A percentile compares a stretch with the other conserved stretches of the same genome.
Conservation (phyloP, 1,140 invertebrate genomes). For the Brachystomella parvula region DNA sequence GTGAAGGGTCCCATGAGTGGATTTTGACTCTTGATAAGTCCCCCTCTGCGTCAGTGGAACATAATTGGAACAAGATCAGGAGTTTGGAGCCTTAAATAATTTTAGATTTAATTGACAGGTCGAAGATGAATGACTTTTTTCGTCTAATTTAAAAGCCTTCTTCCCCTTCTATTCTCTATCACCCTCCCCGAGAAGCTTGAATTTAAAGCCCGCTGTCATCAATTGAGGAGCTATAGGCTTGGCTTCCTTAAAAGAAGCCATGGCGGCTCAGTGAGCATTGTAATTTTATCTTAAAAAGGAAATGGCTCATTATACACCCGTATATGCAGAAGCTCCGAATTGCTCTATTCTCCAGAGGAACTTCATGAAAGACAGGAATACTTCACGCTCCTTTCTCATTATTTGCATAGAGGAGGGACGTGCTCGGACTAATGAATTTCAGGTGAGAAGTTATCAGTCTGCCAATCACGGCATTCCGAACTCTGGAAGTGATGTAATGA, state of each 20-base stretch:
- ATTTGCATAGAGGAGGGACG: too few relatives aligned
- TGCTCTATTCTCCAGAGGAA: too few relatives aligned
- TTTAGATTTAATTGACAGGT: slow-evolving; percentile 11
- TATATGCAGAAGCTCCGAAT: slow-evolving; percentile 16
- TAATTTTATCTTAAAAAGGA: slow-evolving; percentile 32
- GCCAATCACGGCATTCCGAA: too few relatives aligned
- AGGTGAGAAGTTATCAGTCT: too few relatives aligned
- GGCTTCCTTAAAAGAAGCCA: background rate
- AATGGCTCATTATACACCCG: slow-evolving; percentile 29
- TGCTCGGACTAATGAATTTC: too few relatives aligned
- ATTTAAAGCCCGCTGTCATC: background rate
- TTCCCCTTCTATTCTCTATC: too few relatives aligned
- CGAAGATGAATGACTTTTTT: slow-evolving; percentile 2
- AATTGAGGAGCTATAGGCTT: background rate
- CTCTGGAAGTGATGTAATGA: too few relatives aligned
- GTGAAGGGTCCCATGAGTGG: background rate
- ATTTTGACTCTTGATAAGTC: background rate
- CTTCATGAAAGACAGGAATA: too few relatives aligned
- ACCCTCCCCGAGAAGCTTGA: background rate
- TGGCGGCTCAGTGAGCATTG: background rate
- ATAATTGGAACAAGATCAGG: slow-evolving; percentile 3
- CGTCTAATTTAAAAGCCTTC: too few relatives aligned
- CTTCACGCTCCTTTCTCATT: too few relatives aligned
- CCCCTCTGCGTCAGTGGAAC: background rate
- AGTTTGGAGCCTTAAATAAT: background rate